These are phyloP conservation scores for Sthenelais limicola DNA, from an alignment of 2,888 invertebrate species.

Conservation along the genomic window DNA sequence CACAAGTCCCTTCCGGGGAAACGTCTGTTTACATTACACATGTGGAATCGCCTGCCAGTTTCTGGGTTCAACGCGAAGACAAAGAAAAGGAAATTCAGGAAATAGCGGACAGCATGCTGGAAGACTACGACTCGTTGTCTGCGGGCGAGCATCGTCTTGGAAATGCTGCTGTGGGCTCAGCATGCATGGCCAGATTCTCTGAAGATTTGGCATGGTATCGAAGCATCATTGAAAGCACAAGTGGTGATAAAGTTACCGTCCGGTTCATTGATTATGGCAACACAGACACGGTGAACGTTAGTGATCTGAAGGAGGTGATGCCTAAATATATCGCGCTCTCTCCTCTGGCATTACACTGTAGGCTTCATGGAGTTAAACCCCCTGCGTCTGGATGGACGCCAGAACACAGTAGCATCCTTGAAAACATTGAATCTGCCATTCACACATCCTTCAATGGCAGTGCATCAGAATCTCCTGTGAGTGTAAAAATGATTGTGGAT, in stretches of 20 bases:
- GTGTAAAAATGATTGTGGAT: background rate
- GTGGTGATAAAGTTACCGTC: background rate
- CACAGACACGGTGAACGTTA: slow-evolving; percentile 26
- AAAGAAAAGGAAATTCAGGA: background rate
- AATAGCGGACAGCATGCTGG: slow-evolving; percentile 3
- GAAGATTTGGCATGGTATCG: slow-evolving; percentile 30
- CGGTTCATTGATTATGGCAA: slow-evolving; percentile 24
- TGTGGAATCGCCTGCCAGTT: slow-evolving; percentile 13
- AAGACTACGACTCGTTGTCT: background rate
- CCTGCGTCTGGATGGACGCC: slow-evolving; percentile 37
- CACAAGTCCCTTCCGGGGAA: slow-evolving; percentile 1
- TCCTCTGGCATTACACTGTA: slow-evolving; percentile 61
- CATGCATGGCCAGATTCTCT: slow-evolving; percentile 19
- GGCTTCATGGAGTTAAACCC: slow-evolving; percentile 39
- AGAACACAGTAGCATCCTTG: slow-evolving; percentile 14
- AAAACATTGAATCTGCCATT: background rate
- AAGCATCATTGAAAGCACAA: background rate
- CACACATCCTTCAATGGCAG: background rate
- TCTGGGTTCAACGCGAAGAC: slow-evolving; percentile 13
- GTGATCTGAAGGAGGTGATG: slow-evolving; percentile 55
- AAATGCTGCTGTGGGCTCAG: background rate
- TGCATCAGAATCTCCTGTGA: background rate
- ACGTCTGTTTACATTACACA: slow-evolving; percentile 8
- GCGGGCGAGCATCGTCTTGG: background rate
- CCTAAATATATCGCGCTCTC: slow-evolving; percentile 55